Percentiles rank a stretch among this genome's conserved stretches.
Evolutionary conservation across 2,113 vertebrate genomes (phyloP).

Genomic region (Dissostichus mawsoni): DNA sequence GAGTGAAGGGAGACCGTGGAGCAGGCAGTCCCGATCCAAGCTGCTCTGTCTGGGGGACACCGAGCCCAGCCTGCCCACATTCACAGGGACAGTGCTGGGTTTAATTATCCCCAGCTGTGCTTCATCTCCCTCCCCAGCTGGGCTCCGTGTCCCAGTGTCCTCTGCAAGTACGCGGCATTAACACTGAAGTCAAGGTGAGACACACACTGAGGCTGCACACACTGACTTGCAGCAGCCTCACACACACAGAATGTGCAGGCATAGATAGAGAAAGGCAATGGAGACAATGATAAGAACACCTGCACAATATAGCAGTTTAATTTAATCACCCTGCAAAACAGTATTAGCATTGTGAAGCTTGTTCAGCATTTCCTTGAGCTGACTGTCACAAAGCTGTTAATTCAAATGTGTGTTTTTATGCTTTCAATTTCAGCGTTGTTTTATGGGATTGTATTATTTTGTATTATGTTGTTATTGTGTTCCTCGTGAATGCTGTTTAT

Average conservation of each 20-base stretch:
- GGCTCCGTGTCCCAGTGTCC: slow-evolving; percentile 77
- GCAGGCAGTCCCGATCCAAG: slow-evolving; percentile 40
- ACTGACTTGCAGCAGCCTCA: slow-evolving; percentile 1
- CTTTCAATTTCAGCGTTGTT: neutral
- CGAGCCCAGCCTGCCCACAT: slow-evolving; percentile 59
- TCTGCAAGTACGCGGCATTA: slow-evolving; percentile 67
- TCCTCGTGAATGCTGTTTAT: slow-evolving; percentile 3
- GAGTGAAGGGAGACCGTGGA: slow-evolving; percentile 41
- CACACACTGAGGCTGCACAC: slow-evolving; percentile 32
- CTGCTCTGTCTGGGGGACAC: slow-evolving; percentile 66
- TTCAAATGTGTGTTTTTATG: neutral
- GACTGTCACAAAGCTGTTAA: slow-evolving; percentile 14
- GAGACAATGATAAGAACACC: slow-evolving; percentile 19
- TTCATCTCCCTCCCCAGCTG: slow-evolving; percentile 80
- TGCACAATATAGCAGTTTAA: slow-evolving; percentile 5
- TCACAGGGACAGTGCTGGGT: slow-evolving; percentile 74
- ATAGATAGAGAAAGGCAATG: slow-evolving; percentile 22
- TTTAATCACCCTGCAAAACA: slow-evolving; percentile 1
- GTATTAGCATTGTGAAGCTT: neutral
- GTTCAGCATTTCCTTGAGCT: too few relatives aligned
- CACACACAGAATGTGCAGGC: slow-evolving; percentile 8
- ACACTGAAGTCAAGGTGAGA: slow-evolving; percentile 75
- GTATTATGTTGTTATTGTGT: neutral
- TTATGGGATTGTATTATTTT: neutral
- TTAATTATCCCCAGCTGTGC: slow-evolving; percentile 84